Evolutionary conservation across 2,797 vertebrate species (phyloP).

Genomic region (Clarias laeviceps): DNA sequence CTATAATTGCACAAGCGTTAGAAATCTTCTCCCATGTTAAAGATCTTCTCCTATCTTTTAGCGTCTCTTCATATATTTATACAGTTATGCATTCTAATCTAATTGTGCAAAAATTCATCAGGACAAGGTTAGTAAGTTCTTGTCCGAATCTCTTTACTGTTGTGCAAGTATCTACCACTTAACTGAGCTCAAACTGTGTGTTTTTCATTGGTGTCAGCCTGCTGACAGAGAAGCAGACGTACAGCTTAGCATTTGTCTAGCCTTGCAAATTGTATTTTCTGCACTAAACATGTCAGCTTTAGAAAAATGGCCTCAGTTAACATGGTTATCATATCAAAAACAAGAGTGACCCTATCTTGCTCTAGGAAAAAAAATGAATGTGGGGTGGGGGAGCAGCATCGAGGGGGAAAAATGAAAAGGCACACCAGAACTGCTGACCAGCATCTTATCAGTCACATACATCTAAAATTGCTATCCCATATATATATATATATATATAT

Average conservation of each 20-base stretch:
- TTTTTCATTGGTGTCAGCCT: not conserved
- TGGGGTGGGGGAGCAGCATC: not conserved
- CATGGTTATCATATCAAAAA: not conserved
- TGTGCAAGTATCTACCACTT: not conserved
- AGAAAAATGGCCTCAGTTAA: not conserved
- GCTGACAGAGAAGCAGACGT: slow-evolving; percentile 4
- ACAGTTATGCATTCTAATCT: not conserved
- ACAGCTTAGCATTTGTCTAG: not conserved
- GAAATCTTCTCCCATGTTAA: slow-evolving; percentile 37
- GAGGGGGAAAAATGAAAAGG: not conserved
- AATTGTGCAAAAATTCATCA: not conserved
- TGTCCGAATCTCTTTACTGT: not conserved
- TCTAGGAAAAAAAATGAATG: not conserved
- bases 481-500: not conserved
- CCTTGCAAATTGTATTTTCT: slow-evolving; percentile 4
- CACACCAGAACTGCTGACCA: not conserved
- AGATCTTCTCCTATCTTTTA: not conserved
- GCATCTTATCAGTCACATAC: not conserved
- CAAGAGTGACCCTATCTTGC: not conserved
- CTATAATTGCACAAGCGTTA: slow-evolving; percentile 44
- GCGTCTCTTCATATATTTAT: slow-evolving; percentile 13
- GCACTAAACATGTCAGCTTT: not conserved
- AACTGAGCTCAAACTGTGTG: not conserved
- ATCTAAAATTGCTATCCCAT: not conserved
- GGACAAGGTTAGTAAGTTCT: not conserved